A percentile compares a stretch with the other conserved stretches of the same genome.
These are phyloP conservation scores for Anoplolepis gracilipes DNA, from an alignment of 1,140 invertebrate species.

Conservation along the genomic window DNA sequence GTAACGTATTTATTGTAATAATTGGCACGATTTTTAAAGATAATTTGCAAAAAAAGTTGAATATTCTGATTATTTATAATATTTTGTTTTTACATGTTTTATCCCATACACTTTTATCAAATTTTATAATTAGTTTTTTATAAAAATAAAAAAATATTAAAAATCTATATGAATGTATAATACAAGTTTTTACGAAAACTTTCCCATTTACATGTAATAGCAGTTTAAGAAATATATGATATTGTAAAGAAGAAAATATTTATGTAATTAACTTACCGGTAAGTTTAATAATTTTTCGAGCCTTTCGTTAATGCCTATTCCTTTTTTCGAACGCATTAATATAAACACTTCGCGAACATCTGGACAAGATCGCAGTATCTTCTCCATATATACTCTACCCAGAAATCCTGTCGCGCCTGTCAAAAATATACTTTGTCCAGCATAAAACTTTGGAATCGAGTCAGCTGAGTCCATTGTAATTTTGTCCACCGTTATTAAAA, in stretches of 20 bases:
- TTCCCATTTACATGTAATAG: neutral
- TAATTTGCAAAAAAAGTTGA: neutral
- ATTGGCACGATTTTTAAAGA: neutral
- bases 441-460: slow-evolving; percentile 86
- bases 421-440: slow-evolving; percentile 86
- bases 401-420: slow-evolving; percentile 90
- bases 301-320: slow-evolving; percentile 87
- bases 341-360: slow-evolving; percentile 90
- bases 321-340: slow-evolving; percentile 91
- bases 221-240: neutral
- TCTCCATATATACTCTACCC: slow-evolving; percentile 93
- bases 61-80: neutral
- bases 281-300: slow-evolving; percentile 88
- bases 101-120: neutral
- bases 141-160: no score
- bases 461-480: no score
- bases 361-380: slow-evolving; percentile 91
- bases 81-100: neutral
- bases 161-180: neutral
- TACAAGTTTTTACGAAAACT: neutral
- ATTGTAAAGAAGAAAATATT: neutral
- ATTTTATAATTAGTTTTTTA: neutral
- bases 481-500: neutral
- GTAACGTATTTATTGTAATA: neutral
- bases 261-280: slow-evolving; percentile 9